phyloP scores from a whole-genome alignment of 2,888 invertebrate species.

The Ptilodon capucinus region DNA sequence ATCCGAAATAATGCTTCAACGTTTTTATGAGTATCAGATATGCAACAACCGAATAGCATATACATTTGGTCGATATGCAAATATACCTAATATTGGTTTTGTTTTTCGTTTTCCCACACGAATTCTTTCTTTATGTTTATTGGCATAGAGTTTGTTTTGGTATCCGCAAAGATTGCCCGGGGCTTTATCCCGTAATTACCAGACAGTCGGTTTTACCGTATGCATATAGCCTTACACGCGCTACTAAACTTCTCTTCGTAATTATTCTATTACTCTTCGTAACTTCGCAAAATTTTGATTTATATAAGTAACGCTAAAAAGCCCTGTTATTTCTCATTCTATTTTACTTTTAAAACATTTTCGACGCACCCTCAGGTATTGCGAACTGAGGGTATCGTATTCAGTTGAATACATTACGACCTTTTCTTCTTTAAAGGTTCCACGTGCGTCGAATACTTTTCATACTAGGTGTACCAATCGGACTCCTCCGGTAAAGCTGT shows the following conservation, averaged over 20 bases:
- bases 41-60: no score
- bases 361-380: not conserved
- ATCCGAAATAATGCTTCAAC: no score
- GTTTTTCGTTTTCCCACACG: no score
- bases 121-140: no score
- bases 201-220: no score
- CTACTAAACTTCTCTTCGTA: not conserved
- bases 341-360: not conserved
- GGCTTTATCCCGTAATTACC: no score
- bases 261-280: not conserved
- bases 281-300: not conserved
- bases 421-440: constrained; percentile 13
- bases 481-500: no score
- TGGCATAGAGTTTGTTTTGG: no score
- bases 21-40: no score
- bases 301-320: not conserved
- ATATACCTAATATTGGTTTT: no score
- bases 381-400: not conserved
- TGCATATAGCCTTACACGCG: not conserved
- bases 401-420: not conserved
- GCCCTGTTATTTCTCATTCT: not conserved
- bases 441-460: constrained; percentile 15
- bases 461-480: constrained; percentile 12
- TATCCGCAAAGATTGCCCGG: no score
- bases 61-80: no score